phyloP scores from a whole-genome alignment of 1,140 invertebrate genomes.

The Papilio helenus region DNA sequence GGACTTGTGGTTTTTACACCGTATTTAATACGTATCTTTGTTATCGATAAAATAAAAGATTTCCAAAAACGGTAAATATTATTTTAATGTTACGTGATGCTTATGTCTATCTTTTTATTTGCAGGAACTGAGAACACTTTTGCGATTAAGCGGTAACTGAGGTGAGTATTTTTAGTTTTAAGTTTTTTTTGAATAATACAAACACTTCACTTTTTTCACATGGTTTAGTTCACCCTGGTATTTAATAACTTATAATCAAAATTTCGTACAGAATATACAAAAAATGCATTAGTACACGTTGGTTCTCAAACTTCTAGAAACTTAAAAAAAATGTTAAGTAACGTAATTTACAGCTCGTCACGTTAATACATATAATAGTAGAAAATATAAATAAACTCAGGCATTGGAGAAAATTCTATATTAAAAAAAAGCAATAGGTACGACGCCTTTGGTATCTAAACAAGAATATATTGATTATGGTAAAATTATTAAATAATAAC shows the following conservation, averaged over 20 bases:
- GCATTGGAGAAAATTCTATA: no score
- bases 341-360: no score
- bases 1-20: conserved; percentile 4
- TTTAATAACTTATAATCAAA: not conserved
- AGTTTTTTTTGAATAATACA: no score
- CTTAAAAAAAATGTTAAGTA: not conserved
- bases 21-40: not conserved
- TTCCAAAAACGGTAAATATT: no score
- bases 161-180: conserved; percentile 44
- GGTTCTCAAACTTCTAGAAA: not conserved
- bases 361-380: no score
- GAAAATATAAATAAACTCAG: no score
- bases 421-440: no score
- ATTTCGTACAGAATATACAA: not conserved
- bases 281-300: not conserved
- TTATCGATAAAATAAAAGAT: not conserved
- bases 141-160: conserved; percentile 38
- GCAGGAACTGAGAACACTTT: conserved; percentile 38
- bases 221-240: not conserved
- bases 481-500: no score
- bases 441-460: no score
- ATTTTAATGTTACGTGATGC: not conserved
- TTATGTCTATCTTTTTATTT: conserved; percentile 34
- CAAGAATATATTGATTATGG: no score
- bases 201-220: not conserved